These are phyloP conservation scores for Pseudobourletiella spinata DNA, from an alignment of 1,140 invertebrate species.

Conservation along the genomic window DNA sequence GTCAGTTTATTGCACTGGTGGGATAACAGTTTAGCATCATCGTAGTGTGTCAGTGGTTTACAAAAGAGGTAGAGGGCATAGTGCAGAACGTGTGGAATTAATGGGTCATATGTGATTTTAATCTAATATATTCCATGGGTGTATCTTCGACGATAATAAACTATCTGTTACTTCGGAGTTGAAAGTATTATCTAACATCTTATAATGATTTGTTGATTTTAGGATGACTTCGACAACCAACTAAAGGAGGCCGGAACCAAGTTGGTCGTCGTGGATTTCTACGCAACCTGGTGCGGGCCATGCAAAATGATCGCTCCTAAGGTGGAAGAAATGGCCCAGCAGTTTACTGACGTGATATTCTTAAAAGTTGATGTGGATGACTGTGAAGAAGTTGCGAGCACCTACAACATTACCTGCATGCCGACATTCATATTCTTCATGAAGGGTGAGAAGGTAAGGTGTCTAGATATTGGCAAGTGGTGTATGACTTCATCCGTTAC, in stretches of 20 bases:
- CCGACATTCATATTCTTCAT: slow-evolving; percentile 89
- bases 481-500: not conserved
- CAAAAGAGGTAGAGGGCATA: too few relatives aligned
- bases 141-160: not conserved
- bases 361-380: slow-evolving; percentile 77
- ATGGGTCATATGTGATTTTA: not conserved
- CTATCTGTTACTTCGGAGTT: not conserved
- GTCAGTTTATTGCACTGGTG: too few relatives aligned
- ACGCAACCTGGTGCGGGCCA: slow-evolving; percentile 74
- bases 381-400: slow-evolving; percentile 65
- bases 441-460: slow-evolving; percentile 52
- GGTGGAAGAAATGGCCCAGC: slow-evolving; percentile 42
- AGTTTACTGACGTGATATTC: slow-evolving; percentile 50
- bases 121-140: not conserved
- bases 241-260: slow-evolving; percentile 66
- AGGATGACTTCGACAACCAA: slow-evolving; percentile 63
- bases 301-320: slow-evolving; percentile 85
- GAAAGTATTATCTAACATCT: not conserved
- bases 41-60: too few relatives aligned
- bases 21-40: too few relatives aligned
- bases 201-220: slow-evolving; percentile 29
- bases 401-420: slow-evolving; percentile 79
- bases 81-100: not conserved
- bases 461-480: not conserved
- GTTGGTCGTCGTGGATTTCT: slow-evolving; percentile 77